Percentiles rank a stretch among this genome's conserved stretches.
These are phyloP conservation scores for Daboia siamensis DNA, from an alignment of 2,113 vertebrate genomes.

Conservation along the genomic window DNA sequence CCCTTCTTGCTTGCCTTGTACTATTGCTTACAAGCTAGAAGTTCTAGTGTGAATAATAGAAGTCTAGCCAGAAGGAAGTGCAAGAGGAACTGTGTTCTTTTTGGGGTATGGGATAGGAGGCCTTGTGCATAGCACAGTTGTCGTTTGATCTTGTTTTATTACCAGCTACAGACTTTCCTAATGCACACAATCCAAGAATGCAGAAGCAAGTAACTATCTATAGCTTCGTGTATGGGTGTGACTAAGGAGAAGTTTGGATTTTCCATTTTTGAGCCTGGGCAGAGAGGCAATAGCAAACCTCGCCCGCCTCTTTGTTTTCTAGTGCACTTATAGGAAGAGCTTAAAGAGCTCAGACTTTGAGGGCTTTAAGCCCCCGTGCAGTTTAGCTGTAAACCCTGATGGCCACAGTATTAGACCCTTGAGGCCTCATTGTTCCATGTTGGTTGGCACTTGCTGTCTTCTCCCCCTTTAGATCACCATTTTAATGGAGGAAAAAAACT, in stretches of 20 bases:
- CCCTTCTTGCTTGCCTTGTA: neutral
- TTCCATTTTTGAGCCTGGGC: neutral
- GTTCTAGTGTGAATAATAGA: neutral
- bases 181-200: neutral
- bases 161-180: neutral
- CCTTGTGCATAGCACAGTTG: neutral
- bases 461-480: slow-evolving; percentile 66
- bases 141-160: neutral
- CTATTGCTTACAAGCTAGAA: too few relatives aligned
- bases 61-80: neutral
- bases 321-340: neutral
- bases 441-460: neutral
- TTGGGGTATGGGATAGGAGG: neutral
- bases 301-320: neutral
- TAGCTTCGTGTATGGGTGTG: neutral
- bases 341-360: neutral
- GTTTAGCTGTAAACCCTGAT: neutral
- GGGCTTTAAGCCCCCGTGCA: neutral
- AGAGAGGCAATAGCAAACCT: neutral
- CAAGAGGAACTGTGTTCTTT: neutral
- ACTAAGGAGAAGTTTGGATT: neutral
- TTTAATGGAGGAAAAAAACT: slow-evolving; percentile 79
- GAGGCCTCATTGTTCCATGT: neutral
- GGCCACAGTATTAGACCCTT: neutral
- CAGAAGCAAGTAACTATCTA: neutral